Conservation (phyloP, 2,797 vertebrate species). For the Glossophaga mutica region DNA sequence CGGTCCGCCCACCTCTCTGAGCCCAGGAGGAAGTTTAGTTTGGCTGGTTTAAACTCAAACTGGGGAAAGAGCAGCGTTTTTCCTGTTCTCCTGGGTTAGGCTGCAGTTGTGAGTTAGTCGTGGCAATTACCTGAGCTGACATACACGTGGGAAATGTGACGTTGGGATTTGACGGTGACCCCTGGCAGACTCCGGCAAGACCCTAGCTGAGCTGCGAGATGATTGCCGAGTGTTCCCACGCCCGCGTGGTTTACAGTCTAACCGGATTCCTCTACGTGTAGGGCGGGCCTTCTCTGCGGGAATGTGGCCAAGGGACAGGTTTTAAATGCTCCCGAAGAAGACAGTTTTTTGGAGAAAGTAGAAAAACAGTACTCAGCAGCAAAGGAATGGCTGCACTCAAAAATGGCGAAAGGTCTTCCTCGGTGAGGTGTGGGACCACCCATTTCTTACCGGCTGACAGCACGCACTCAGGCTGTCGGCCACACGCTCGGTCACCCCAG, state of each 20-base stretch:
- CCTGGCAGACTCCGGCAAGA: neutral
- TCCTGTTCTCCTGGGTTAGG: slow-evolving; percentile 13
- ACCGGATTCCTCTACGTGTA: neutral
- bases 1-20: slow-evolving; percentile 43
- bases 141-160: neutral
- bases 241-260: neutral
- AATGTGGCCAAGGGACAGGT: neutral
- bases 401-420: neutral
- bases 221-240: neutral
- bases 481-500: too few relatives aligned
- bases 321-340: neutral
- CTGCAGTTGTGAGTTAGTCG: slow-evolving; percentile 17
- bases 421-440: neutral
- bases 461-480: neutral
- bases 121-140: neutral
- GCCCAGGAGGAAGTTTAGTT: slow-evolving; percentile 65
- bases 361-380: neutral
- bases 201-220: neutral
- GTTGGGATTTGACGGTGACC: neutral
- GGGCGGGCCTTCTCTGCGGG: neutral
- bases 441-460: neutral
- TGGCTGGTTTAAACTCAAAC: slow-evolving; percentile 40
- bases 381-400: neutral
- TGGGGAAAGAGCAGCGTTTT: neutral
- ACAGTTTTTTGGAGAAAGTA: neutral